These are phyloP conservation scores for Odontothrips loti DNA, from an alignment of 2,888 invertebrate genomes.

Conservation along the genomic window DNA sequence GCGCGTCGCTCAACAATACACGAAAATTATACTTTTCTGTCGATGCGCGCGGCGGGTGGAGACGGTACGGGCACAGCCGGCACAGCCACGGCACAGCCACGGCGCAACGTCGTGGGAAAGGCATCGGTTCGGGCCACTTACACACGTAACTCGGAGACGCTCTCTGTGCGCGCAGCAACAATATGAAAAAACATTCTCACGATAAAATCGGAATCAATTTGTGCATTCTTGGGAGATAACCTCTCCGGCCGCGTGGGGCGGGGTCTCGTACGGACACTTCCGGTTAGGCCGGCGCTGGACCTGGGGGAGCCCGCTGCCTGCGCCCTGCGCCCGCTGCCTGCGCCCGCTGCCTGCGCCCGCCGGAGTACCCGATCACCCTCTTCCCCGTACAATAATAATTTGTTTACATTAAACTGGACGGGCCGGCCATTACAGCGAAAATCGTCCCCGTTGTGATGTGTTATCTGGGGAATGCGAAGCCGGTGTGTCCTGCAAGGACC, in stretches of 20 bases:
- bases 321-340: no score
- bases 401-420: not conserved
- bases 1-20: not conserved
- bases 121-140: not conserved
- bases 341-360: no score
- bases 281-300: not conserved
- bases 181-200: not conserved
- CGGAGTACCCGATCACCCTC: no score
- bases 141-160: not conserved
- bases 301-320: no score
- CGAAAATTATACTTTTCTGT: constrained; percentile 1
- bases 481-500: not conserved
- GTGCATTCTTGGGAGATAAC: not conserved
- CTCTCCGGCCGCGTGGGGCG: no score
- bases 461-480: not conserved
- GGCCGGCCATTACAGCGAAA: not conserved
- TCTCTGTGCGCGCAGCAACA: not conserved
- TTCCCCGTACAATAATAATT: not conserved
- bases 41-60: not conserved
- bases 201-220: constrained; percentile 11
- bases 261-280: not conserved
- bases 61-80: not conserved
- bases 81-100: no score
- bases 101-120: no score
- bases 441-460: not conserved